These are phyloP conservation scores for Florisuga fusca DNA, from an alignment of 2,797 vertebrate genomes.

Conservation along the genomic window DNA sequence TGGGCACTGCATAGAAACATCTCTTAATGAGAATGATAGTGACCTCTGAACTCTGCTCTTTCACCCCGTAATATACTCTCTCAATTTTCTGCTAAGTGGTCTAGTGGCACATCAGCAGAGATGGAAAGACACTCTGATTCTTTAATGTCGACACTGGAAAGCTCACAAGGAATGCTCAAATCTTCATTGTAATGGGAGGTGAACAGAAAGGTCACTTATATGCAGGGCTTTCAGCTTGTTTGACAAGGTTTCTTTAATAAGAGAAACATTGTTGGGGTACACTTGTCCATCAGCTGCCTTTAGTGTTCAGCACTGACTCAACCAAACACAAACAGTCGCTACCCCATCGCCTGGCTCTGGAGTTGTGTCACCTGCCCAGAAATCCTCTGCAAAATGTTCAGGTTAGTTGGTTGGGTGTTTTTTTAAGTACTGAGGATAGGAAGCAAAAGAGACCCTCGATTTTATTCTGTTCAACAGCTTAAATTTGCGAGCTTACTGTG, in stretches of 20 bases:
- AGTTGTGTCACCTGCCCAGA: background rate
- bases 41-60: slow-evolving; percentile 77
- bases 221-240: slow-evolving; percentile 65
- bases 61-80: slow-evolving; percentile 77
- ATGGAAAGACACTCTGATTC: slow-evolving; percentile 68
- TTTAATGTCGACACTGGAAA: slow-evolving; percentile 68
- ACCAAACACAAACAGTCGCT: slow-evolving; percentile 54
- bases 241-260: slow-evolving; percentile 72
- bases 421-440: background rate
- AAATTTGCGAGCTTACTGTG: background rate
- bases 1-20: slow-evolving; percentile 75
- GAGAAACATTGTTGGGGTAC: slow-evolving; percentile 52
- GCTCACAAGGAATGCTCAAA: slow-evolving; percentile 60
- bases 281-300: slow-evolving; percentile 61
- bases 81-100: slow-evolving; percentile 80
- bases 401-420: background rate
- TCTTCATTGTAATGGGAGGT: slow-evolving; percentile 71
- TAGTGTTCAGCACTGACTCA: background rate
- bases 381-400: background rate
- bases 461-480: slow-evolving; percentile 26
- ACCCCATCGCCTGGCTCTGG: background rate
- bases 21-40: slow-evolving; percentile 80
- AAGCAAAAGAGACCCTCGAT: background rate
- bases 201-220: slow-evolving; percentile 67
- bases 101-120: slow-evolving; percentile 67